Evolutionary conservation across 2,797 vertebrate genomes (phyloP).

Genomic region (Poeciliopsis paucimaculata): DNA sequence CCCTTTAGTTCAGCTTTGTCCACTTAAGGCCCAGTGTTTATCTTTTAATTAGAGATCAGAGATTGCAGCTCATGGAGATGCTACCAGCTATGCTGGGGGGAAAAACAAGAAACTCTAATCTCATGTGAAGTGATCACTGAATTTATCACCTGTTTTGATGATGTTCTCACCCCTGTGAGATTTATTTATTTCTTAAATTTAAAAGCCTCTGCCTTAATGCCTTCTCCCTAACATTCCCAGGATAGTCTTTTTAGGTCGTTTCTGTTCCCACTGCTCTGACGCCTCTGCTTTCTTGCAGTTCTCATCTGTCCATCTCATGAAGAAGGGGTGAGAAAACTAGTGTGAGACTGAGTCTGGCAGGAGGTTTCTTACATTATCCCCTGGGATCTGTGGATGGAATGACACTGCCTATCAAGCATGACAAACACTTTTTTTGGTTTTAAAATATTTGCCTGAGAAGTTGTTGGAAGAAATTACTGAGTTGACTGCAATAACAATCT

Average conservation of each 20-base stretch:
- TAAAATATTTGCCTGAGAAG: neutral
- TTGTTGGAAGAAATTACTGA: neutral
- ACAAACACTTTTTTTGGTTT: slow-evolving; percentile 11
- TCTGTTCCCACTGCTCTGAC: slow-evolving; percentile 19
- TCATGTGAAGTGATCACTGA: slow-evolving; percentile 4
- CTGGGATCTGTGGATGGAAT: slow-evolving; percentile 23
- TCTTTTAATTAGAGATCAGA: slow-evolving; percentile 51
- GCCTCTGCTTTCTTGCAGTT: slow-evolving; percentile 19
- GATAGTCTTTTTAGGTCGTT: slow-evolving; percentile 12
- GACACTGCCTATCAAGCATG: neutral
- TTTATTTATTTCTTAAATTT: slow-evolving; percentile 14
- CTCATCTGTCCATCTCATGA: slow-evolving; percentile 31
- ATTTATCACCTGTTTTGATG: neutral
- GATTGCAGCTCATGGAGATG: slow-evolving; percentile 23
- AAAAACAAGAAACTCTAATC: slow-evolving; percentile 15
- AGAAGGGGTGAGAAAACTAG: slow-evolving; percentile 20
- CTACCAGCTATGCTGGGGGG: slow-evolving; percentile 5
- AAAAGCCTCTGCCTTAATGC: neutral
- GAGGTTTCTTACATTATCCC: slow-evolving; percentile 30
- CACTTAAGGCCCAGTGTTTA: slow-evolving; percentile 27
- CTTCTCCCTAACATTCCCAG: neutral
- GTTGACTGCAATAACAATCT: neutral
- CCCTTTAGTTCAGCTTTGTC: slow-evolving; percentile 21
- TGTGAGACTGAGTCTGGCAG: slow-evolving; percentile 72
- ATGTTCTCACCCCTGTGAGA: neutral